Base-by-base conservation (phyloP, 2,888 invertebrate species). In the Drosophila mulleri region DNA sequence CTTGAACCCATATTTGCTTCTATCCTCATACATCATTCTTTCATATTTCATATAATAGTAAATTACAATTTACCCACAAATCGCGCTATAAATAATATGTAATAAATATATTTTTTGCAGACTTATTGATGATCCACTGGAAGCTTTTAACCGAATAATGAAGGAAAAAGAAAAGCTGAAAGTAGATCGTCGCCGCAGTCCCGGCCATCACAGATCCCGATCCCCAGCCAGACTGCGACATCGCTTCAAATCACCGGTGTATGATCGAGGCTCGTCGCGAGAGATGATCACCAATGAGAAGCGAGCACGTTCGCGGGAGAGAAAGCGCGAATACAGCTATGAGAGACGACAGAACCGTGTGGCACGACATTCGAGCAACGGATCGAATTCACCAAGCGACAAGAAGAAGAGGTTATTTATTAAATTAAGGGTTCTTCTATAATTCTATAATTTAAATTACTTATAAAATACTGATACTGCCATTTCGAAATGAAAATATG, bases 61-160 rank as follows among this genome's bases (percentile, higher is more conserved):
- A 32, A 32, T 11, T 32, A 26, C 1, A 8, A 8, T 12, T 37
- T 18, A 18, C 26, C 12, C 2, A 23, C 3, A 45, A 45, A 23
- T 7, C 32, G 12, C 3, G 1, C 12, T 9, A 9, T 1, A 53
- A 14, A 9, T 2, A 53, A 4, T 53, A 2, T 59, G 20, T 12
- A 47, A 8, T 32, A 6, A 47, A 18, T 20, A 48, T 50, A 42
- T 58, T 73, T 50, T 45, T 58, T 73, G 50, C 77, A 91, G 97
- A 81, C 94, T 95, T 68, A 96, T 96, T 80, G 97, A 97, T 89
- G 97, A 98, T 93, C 97, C 97, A 5, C 93, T 97, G 83, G 97
- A 97, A 92, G 97, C 97, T 60, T 98, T 98, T 92, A 96, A 97
- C 92, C 94, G 97, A 78, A 96, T 97, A 94, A 94, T 98, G 89